phyloP scores from a whole-genome alignment of 2,113 vertebrate species.

The Bucco capensis region DNA sequence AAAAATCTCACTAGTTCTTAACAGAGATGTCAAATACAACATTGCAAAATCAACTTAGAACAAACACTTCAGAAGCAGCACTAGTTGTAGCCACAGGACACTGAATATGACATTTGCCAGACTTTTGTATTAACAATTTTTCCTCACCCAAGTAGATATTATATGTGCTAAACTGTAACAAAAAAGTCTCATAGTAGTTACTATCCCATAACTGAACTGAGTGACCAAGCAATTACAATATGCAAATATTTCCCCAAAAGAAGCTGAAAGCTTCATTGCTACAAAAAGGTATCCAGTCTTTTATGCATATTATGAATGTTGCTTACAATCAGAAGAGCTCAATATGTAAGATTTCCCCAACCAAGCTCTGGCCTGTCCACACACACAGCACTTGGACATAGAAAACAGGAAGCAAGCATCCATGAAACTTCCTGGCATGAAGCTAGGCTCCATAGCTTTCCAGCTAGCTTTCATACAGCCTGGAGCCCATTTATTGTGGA shows the following conservation, averaged over 20 bases:
- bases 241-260: neutral
- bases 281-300: neutral
- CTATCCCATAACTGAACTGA: neutral
- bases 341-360: neutral
- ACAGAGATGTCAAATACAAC: neutral
- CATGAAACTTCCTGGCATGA: neutral
- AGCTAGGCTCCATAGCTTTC: neutral
- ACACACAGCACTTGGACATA: neutral
- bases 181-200: neutral
- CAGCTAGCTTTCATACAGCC: neutral
- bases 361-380: neutral
- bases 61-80: neutral
- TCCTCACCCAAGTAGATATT: neutral
- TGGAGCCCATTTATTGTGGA: neutral
- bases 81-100: neutral
- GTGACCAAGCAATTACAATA: neutral
- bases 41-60: neutral
- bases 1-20: neutral
- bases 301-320: neutral
- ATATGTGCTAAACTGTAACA: neutral
- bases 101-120: neutral
- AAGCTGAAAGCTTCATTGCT: neutral
- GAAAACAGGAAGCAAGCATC: neutral
- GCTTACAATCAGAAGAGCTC: neutral
- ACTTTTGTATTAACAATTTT: neutral